phyloP scores from a whole-genome alignment of 2,797 vertebrate species.

The Sardinella longiceps region DNA sequence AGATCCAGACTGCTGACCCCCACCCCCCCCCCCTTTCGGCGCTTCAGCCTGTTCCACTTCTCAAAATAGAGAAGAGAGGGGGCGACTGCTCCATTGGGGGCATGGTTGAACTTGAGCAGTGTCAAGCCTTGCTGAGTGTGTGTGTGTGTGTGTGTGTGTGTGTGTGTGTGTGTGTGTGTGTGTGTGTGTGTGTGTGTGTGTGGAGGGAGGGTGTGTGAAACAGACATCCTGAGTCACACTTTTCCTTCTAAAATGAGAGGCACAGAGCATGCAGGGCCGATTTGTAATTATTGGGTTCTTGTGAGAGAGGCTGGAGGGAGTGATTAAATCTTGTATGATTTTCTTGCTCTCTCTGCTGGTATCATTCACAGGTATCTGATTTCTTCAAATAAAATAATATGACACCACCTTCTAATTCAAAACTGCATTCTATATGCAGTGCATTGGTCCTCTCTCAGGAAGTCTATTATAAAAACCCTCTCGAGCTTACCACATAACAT shows the following conservation, averaged over 20 bases:
- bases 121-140: background rate
- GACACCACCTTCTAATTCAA: background rate
- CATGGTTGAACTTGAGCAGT: background rate
- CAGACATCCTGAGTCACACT: background rate
- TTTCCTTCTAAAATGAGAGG: background rate
- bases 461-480: background rate
- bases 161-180: too few species aligned
- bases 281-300: background rate
- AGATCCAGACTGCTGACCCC: constrained; percentile 41
- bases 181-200: too few species aligned
- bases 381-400: background rate
- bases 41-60: constrained; percentile 41
- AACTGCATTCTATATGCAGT: background rate
- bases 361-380: background rate
- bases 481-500: too few species aligned
- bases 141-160: too few species aligned
- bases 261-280: background rate
- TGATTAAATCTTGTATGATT: background rate
- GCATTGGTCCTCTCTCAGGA: background rate
- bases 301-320: background rate
- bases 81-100: background rate
- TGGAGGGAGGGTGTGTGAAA: background rate
- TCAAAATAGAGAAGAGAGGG: constrained; percentile 45
- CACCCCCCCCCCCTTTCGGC: constrained; percentile 43
- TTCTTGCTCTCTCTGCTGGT: background rate